phyloP scores from a whole-genome alignment of 2,113 vertebrate genomes.

The Lethenteron camtschaticum region DNA sequence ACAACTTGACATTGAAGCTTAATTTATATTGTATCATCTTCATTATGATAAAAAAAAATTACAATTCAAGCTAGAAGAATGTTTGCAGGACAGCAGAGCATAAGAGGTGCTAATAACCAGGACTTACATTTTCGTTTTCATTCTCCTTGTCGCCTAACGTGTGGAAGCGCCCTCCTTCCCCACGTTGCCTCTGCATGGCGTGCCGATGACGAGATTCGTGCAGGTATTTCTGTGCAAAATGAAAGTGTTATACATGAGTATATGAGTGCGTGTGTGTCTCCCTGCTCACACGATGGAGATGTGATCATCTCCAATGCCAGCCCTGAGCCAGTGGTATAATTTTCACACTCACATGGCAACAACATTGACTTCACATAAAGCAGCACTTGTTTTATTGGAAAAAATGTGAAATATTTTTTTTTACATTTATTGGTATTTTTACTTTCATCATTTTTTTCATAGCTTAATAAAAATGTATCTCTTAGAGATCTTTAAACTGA shows the following conservation, averaged over 20 bases:
- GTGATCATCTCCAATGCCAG: not conserved
- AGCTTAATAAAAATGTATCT: too few species aligned
- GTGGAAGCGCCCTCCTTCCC: conserved; percentile 84
- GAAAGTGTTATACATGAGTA: not conserved
- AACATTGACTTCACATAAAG: not conserved
- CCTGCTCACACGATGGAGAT: not conserved
- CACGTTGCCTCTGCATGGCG: conserved; percentile 81
- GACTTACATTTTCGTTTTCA: not conserved
- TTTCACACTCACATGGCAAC: not conserved
- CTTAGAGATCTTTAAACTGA: too few species aligned
- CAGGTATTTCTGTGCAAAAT: conserved; percentile 60
- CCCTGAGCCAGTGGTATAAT: not conserved
- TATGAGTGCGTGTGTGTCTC: not conserved
- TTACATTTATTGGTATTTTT: too few species aligned
- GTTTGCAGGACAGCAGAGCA: too few species aligned
- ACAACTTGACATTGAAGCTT: too few species aligned
- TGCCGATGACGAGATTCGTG: conserved; percentile 87
- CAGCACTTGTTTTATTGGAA: not conserved
- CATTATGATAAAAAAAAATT: too few species aligned
- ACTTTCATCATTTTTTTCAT: too few species aligned
- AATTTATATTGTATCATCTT: too few species aligned
- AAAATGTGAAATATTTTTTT: not conserved
- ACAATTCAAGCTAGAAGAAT: too few species aligned
- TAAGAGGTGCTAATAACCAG: too few species aligned
- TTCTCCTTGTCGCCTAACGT: conserved; percentile 78